phyloP scores from a whole-genome alignment of 2,797 vertebrate genomes.

The Novumbra hubbsi region DNA sequence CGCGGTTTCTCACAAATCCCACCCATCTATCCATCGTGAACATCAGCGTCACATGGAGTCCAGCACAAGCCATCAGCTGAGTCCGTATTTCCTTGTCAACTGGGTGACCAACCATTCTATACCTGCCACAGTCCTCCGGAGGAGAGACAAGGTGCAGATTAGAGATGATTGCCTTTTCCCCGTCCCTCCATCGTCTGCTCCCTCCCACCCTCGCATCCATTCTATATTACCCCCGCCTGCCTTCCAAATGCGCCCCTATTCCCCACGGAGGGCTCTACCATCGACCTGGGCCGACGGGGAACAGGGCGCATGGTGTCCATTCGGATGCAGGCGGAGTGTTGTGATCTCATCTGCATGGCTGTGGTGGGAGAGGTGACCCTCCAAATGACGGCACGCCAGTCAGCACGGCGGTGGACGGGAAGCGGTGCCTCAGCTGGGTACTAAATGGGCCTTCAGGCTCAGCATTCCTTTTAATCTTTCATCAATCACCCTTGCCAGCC shows the following conservation, averaged over 20 bases:
- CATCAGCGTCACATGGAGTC: no score
- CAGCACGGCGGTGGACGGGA: slow-evolving; percentile 32
- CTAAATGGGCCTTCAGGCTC: slow-evolving; percentile 78
- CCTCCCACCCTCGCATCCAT: slow-evolving; percentile 48
- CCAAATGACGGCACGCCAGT: slow-evolving; percentile 38
- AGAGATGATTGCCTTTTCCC: slow-evolving; percentile 57
- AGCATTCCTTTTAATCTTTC: slow-evolving; percentile 84
- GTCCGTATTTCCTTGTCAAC: slow-evolving; percentile 32
- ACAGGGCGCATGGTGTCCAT: not conserved
- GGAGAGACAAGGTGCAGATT: slow-evolving; percentile 51
- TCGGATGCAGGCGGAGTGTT: not conserved
- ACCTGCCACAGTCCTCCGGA: slow-evolving; percentile 35
- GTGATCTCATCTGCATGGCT: slow-evolving; percentile 72
- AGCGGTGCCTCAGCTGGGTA: slow-evolving; percentile 72
- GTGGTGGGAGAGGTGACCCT: slow-evolving; percentile 45
- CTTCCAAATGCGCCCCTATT: not conserved
- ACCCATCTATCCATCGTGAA: no score
- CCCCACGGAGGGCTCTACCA: not conserved
- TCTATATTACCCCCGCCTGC: slow-evolving; percentile 56
- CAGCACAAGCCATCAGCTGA: not conserved
- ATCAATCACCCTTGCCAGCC: slow-evolving; percentile 72
- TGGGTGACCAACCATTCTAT: slow-evolving; percentile 10
- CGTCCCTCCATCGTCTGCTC: slow-evolving; percentile 42
- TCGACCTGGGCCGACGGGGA: not conserved
- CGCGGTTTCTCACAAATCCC: no score